These are phyloP conservation scores for Luffia ferchaultella DNA, from an alignment of 2,888 invertebrate species.

Conservation along the genomic window DNA sequence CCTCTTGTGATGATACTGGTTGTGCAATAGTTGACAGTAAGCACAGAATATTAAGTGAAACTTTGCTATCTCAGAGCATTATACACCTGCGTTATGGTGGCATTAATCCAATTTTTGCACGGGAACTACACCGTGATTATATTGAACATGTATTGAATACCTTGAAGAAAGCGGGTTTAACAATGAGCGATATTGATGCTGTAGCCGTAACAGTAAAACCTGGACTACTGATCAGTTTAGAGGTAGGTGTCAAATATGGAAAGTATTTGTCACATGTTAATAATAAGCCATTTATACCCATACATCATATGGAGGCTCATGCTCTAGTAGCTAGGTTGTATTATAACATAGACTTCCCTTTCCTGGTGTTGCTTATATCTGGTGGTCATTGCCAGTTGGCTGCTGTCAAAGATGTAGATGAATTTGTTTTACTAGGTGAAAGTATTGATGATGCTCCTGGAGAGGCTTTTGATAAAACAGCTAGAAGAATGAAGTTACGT, in stretches of 20 bases:
- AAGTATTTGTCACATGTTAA: slow-evolving; percentile 73
- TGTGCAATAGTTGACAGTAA: slow-evolving; percentile 82
- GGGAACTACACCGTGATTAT: slow-evolving; percentile 79
- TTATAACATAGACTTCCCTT: slow-evolving; percentile 81
- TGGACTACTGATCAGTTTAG: slow-evolving; percentile 79
- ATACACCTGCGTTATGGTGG: slow-evolving; percentile 82
- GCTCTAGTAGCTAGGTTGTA: slow-evolving; percentile 87
- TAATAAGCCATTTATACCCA: slow-evolving; percentile 87
- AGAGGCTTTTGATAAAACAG: slow-evolving; percentile 92
- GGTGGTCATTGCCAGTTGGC: slow-evolving; percentile 92
- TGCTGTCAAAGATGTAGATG: slow-evolving; percentile 74
- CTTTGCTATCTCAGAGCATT: slow-evolving; percentile 80
- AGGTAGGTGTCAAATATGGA: slow-evolving; percentile 84
- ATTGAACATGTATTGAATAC: slow-evolving; percentile 80
- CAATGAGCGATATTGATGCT: slow-evolving; percentile 77
- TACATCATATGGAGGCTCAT: slow-evolving; percentile 99
- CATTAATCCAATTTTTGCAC: slow-evolving; percentile 88
- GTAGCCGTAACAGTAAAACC: slow-evolving; percentile 94
- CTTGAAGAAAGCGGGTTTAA: slow-evolving; percentile 65
- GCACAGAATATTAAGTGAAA: slow-evolving; percentile 81
- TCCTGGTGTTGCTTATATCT: slow-evolving; percentile 87
- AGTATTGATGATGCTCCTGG: slow-evolving; percentile 90
- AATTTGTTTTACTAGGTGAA: slow-evolving; percentile 83
- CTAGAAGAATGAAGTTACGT: slow-evolving; percentile 83
- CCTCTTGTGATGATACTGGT: slow-evolving; percentile 97